phyloP scores from a whole-genome alignment of 1,140 invertebrate species.

The Centruroides vittatus region DNA sequence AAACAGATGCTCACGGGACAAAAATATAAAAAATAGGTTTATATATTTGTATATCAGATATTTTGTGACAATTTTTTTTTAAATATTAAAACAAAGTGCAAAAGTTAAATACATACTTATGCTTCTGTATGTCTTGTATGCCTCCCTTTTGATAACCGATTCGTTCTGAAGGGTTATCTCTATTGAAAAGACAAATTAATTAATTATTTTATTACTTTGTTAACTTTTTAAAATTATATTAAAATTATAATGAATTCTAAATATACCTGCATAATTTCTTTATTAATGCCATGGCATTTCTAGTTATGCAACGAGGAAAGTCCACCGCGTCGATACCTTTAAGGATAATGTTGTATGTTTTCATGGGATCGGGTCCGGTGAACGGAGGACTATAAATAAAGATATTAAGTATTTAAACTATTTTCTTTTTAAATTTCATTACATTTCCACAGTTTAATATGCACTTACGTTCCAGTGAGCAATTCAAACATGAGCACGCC shows the following conservation, averaged over 20 bases:
- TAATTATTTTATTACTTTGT: too few species aligned
- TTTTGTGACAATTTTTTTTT: too few species aligned
- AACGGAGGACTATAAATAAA: slow-evolving; percentile 55
- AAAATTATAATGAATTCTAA: not conserved
- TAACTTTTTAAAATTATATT: too few species aligned
- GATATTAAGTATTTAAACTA: too few species aligned
- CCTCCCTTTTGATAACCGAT: slow-evolving; percentile 93
- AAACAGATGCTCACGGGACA: not conserved
- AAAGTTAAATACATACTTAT: slow-evolving; percentile 93
- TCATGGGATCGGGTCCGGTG: slow-evolving; percentile 94
- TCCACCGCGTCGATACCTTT: slow-evolving; percentile 97
- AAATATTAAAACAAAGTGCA: slow-evolving; percentile 26
- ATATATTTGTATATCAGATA: slow-evolving; percentile 7
- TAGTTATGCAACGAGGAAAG: slow-evolving; percentile 83
- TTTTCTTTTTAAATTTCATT: too few species aligned
- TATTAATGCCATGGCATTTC: slow-evolving; percentile 84
- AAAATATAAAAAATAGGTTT: not conserved
- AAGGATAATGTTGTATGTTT: slow-evolving; percentile 97
- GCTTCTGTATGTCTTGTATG: slow-evolving; percentile 96
- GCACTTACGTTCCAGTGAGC: slow-evolving; percentile 50
- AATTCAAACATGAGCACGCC: slow-evolving; percentile 85
- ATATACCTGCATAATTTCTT: slow-evolving; percentile 68
- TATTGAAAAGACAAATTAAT: slow-evolving; percentile 15
- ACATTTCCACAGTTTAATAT: not conserved
- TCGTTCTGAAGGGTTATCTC: slow-evolving; percentile 93